Percentiles rank a stretch among this genome's conserved stretches.
These are phyloP conservation scores for Phortica okadai DNA, from an alignment of 2,888 invertebrate species.

Conservation along the genomic window DNA sequence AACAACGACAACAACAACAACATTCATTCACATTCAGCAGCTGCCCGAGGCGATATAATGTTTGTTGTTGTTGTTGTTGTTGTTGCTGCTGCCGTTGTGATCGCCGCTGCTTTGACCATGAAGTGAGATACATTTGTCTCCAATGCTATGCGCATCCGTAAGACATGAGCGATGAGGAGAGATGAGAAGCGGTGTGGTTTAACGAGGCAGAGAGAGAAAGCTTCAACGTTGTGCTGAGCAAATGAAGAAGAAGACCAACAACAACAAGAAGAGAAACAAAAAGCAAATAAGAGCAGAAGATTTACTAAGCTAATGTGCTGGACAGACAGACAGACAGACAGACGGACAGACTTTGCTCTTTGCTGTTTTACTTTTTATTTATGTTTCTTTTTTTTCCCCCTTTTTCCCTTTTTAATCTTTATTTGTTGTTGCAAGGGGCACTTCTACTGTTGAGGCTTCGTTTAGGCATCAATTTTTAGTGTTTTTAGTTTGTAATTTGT, in stretches of 20 bases:
- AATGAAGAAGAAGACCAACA: no score
- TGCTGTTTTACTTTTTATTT: neutral
- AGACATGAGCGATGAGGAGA: neutral
- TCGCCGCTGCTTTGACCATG: slow-evolving; percentile 16
- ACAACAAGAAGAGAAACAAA: no score
- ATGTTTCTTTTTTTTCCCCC: slow-evolving; percentile 37
- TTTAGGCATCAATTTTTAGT: slow-evolving; percentile 66
- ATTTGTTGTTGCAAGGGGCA: slow-evolving; percentile 51
- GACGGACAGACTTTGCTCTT: neutral
- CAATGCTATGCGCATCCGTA: neutral
- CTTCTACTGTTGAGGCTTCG: neutral
- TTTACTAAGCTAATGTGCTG: no score
- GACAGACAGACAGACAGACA: no score
- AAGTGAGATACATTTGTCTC: slow-evolving; percentile 21
- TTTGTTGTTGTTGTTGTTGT: no score
- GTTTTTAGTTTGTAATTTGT: slow-evolving; percentile 67
- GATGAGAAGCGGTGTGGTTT: neutral
- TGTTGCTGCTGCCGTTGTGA: neutral
- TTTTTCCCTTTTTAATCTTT: slow-evolving; percentile 46
- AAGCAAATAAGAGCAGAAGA: no score
- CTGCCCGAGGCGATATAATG: neutral
- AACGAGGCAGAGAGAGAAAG: neutral
- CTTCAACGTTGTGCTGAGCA: no score
- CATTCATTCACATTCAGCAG: slow-evolving; percentile 11
- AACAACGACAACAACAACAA: neutral